A percentile compares a stretch with the other conserved stretches of the same genome.
phyloP scores from a whole-genome alignment of 2,888 invertebrate genomes.

The Mythimna ferrago region DNA sequence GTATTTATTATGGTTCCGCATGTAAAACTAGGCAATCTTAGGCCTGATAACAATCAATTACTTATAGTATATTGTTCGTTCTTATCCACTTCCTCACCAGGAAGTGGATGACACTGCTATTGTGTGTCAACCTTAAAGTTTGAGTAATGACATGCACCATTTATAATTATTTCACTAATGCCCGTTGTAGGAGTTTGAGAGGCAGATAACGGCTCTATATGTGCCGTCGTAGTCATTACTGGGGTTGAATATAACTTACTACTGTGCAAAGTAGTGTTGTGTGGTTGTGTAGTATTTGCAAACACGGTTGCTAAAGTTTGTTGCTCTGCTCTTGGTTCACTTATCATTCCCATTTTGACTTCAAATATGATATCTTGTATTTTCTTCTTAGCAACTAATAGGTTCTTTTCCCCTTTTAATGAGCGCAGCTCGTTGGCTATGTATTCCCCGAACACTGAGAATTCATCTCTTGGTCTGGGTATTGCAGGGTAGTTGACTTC shows the following conservation, averaged over 20 bases:
- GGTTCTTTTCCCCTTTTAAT: slow-evolving; percentile 89
- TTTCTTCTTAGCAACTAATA: slow-evolving; percentile 90
- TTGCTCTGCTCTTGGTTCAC: slow-evolving; percentile 77
- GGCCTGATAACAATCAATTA: slow-evolving; percentile 47
- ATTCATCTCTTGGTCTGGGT: slow-evolving; percentile 86
- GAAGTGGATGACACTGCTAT: slow-evolving; percentile 86
- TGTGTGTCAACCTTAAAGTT: slow-evolving; percentile 86
- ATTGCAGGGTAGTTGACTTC: slow-evolving; percentile 71
- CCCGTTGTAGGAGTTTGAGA: slow-evolving; percentile 79
- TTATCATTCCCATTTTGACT: slow-evolving; percentile 91
- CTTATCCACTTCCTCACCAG: slow-evolving; percentile 82
- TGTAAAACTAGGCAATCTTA: neutral
- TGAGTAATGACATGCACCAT: slow-evolving; percentile 83
- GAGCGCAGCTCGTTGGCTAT: slow-evolving; percentile 91
- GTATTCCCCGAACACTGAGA: slow-evolving; percentile 91
- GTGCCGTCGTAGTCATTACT: slow-evolving; percentile 76
- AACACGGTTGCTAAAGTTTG: slow-evolving; percentile 75
- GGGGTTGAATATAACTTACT: slow-evolving; percentile 81
- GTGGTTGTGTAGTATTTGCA: slow-evolving; percentile 69
- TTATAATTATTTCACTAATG: slow-evolving; percentile 86
- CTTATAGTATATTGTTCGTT: slow-evolving; percentile 70
- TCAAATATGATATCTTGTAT: slow-evolving; percentile 91
- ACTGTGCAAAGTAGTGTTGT: slow-evolving; percentile 72
- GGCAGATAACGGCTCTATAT: slow-evolving; percentile 79
- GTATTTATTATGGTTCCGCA: neutral